A percentile compares a stretch with the other conserved stretches of the same genome.
phyloP scores from a whole-genome alignment of 2,888 invertebrate genomes.

The Isotomurus palustris region DNA sequence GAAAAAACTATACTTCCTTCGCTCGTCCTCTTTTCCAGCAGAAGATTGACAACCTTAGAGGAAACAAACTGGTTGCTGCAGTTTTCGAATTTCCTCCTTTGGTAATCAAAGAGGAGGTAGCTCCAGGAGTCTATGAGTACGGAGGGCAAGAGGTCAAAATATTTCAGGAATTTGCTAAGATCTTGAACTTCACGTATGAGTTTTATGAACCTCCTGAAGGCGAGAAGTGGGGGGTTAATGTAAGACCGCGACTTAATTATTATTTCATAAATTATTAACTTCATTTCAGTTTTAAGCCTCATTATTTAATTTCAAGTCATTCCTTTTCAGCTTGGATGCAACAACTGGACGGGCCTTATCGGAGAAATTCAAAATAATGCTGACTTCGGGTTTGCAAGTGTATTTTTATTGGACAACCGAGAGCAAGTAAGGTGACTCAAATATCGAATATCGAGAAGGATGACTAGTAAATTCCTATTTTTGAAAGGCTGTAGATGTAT shows the following conservation, averaged over 20 bases:
- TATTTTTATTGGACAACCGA: conserved; percentile 41
- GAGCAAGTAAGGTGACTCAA: conserved; percentile 26
- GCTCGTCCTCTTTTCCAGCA: conserved; percentile 37
- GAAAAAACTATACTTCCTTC: conserved; percentile 6
- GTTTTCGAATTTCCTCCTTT: conserved; percentile 45
- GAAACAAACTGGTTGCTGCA: conserved; percentile 30
- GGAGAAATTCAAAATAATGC: conserved; percentile 40
- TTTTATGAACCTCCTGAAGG: conserved; percentile 39
- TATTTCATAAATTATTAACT: background rate
- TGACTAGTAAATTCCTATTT: background rate
- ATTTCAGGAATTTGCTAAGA: conserved; percentile 33
- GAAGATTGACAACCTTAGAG: conserved; percentile 41
- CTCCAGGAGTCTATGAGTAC: conserved; percentile 27
- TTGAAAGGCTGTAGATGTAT: conserved; percentile 39
- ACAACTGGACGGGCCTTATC: conserved; percentile 43
- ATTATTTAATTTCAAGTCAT: too few relatives aligned
- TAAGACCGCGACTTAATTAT: conserved; percentile 1
- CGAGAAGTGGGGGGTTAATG: conserved; percentile 38
- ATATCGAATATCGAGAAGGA: too few relatives aligned
- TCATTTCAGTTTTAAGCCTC: background rate
- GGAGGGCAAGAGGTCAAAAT: conserved; percentile 39
- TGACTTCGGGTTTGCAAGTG: conserved; percentile 42
- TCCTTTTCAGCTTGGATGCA: conserved; percentile 32
- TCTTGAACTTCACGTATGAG: conserved; percentile 42
- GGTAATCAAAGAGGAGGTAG: conserved; percentile 33